These are phyloP conservation scores for Eumerus sabulonum DNA, from an alignment of 2,888 invertebrate species.

Conservation along the genomic window DNA sequence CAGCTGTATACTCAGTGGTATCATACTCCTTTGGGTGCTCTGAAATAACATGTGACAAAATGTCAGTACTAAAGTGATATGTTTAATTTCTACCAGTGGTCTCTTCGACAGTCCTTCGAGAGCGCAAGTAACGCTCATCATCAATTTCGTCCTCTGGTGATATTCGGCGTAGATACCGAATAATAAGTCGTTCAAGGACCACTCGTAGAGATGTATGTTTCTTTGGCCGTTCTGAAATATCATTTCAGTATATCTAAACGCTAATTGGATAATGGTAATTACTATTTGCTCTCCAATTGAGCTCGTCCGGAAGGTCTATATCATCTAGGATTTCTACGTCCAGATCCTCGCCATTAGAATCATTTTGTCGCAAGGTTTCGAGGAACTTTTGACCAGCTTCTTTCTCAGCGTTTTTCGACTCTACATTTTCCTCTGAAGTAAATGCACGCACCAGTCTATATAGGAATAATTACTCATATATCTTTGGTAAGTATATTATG, in stretches of 20 bases:
- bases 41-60: not conserved
- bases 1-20: too few relatives aligned
- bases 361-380: slow-evolving; percentile 70
- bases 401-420: slow-evolving; percentile 68
- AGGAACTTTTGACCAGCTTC: slow-evolving; percentile 71
- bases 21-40: not conserved
- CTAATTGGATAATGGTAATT: too few relatives aligned
- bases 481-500: not conserved
- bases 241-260: not conserved
- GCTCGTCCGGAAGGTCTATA: too few relatives aligned
- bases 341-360: slow-evolving; percentile 57
- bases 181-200: slow-evolving; percentile 70
- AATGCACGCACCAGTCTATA: slow-evolving; percentile 52
- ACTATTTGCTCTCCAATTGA: too few relatives aligned
- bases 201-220: slow-evolving; percentile 67
- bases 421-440: slow-evolving; percentile 44
- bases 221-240: slow-evolving; percentile 45
- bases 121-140: slow-evolving; percentile 45
- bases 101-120: slow-evolving; percentile 19
- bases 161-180: slow-evolving; percentile 70
- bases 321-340: slow-evolving; percentile 29
- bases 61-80: not conserved
- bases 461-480: not conserved
- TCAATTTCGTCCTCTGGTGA: slow-evolving; percentile 68
- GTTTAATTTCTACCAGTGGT: not conserved